Evolutionary conservation across 2,888 invertebrate genomes (phyloP).

Genomic region (Brachypalpus laphriformis): DNA sequence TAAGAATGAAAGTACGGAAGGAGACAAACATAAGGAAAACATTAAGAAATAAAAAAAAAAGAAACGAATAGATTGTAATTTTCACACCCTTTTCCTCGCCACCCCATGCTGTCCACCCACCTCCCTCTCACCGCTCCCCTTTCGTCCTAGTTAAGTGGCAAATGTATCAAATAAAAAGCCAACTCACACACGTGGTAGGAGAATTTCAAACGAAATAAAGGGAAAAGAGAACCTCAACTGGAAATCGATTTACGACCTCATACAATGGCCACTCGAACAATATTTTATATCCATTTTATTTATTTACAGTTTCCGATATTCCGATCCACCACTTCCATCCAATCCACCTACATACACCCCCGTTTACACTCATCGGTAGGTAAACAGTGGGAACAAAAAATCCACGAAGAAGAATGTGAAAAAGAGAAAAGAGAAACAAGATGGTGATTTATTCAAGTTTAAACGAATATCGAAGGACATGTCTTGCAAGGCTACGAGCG

Average conservation of each 20-base stretch:
- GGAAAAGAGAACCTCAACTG: conserved; percentile 40
- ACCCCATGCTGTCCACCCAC: background rate
- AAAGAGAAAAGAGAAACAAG: conserved; percentile 32
- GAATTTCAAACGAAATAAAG: background rate
- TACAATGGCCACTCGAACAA: conserved; percentile 72
- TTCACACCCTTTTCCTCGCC: conserved; percentile 30
- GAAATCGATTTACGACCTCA: conserved; percentile 72
- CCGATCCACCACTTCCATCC: conserved; percentile 19
- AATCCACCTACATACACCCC: conserved; percentile 34
- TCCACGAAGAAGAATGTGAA: conserved; percentile 13
- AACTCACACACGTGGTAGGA: conserved; percentile 15
- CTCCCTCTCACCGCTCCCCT: background rate
- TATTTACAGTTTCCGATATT: conserved; percentile 72
- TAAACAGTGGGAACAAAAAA: conserved; percentile 38
- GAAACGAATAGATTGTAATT: conserved; percentile 66
- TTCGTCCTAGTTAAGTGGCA: conserved; percentile 55
- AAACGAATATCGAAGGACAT: conserved; percentile 74
- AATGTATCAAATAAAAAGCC: conserved; percentile 33
- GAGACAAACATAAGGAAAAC: conserved; percentile 58
- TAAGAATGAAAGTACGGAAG: conserved; percentile 61
- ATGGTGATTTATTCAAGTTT: conserved; percentile 74
- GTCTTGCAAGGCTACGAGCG: conserved; percentile 60
- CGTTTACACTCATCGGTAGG: conserved; percentile 47
- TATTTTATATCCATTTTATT: conserved; percentile 74
- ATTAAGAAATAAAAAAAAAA: conserved; percentile 60